Percentiles rank a stretch among this genome's conserved stretches.
phyloP scores from a whole-genome alignment of 2,797 vertebrate species.

The Lepilemur septentrionalis region DNA sequence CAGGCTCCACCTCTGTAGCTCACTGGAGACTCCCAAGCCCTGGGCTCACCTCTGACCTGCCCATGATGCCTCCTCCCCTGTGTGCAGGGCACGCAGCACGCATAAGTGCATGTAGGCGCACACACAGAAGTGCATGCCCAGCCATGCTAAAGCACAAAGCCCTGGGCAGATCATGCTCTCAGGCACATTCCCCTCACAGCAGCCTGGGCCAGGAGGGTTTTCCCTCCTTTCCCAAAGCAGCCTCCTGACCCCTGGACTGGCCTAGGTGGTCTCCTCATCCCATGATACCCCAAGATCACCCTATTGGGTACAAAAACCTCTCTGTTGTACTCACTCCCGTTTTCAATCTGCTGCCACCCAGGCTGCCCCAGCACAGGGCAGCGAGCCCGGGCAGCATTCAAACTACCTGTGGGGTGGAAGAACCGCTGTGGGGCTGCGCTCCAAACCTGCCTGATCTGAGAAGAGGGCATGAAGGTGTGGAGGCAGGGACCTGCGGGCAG shows the following conservation, averaged over 20 bases:
- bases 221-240: neutral
- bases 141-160: fast-evolving
- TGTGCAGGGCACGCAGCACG: no score
- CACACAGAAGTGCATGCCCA: fast-evolving
- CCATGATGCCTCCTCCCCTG: fast-evolving
- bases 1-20: neutral
- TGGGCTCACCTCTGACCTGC: no score
- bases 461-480: neutral
- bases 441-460: neutral
- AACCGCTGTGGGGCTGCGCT: neutral
- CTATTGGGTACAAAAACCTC: neutral
- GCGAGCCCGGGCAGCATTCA: neutral
- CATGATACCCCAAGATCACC: neutral
- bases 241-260: neutral
- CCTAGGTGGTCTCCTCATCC: neutral
- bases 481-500: no score
- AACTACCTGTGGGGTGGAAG: neutral
- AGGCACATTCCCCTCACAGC: neutral
- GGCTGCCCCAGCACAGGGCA: neutral
- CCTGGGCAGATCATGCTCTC: neutral
- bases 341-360: neutral
- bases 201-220: neutral
- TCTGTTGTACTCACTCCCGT: neutral
- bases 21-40: neutral
- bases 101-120: neutral